Evolutionary conservation across 2,113 vertebrate species (phyloP), one percentile per base, ranked within the genome.

Genomic region (Dermatemys mawii): DNA sequence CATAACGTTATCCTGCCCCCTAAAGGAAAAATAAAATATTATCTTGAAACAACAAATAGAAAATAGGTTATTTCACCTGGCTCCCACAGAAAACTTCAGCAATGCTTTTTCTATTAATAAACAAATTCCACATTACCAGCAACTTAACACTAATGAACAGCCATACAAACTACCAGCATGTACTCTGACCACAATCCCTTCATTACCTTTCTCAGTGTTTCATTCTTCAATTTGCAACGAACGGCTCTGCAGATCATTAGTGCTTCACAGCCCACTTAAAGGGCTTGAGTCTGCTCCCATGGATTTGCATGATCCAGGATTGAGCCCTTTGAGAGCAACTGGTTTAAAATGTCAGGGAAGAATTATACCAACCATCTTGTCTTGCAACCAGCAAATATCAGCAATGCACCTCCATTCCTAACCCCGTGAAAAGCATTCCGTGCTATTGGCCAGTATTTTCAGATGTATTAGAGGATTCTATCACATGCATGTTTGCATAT

Each of bases 1-100:
- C 98, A 99, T 99, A 91, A 99, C 99, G 48, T 99, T 99, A 88
- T 99, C 99, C 96, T 98, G 98, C 76, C 99, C 99, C 83, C 99
- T 99, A 95, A 70, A 98, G 97, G 92, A 95, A 96, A 97, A 97
- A 96, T 12, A 94, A 44, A 91, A 84, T 16, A 38, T 19, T 22
- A 75, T 70, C 84, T 91, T 32, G 55, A 41, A 96, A 87, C n/a
- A 55, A 87, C 92, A 19, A 87, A 1, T 4, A 87, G 13, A 90
- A 89, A 9, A 80, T n/a, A 2, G 29, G 51, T 57, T 91, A 55
- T 82, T 82, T 90, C 84, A 57, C 46, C 67, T 78, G 50, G 41
- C 51, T 90, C 91, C 55, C 79, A 70, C 35, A 93, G 49, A 76
- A 88, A 89, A 79, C 11, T 55, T 85, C 78, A 24, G 27, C 63